Evolutionary conservation across 2,113 vertebrate species (phyloP).

Genomic region (Cricetomys ansorgei): DNA sequence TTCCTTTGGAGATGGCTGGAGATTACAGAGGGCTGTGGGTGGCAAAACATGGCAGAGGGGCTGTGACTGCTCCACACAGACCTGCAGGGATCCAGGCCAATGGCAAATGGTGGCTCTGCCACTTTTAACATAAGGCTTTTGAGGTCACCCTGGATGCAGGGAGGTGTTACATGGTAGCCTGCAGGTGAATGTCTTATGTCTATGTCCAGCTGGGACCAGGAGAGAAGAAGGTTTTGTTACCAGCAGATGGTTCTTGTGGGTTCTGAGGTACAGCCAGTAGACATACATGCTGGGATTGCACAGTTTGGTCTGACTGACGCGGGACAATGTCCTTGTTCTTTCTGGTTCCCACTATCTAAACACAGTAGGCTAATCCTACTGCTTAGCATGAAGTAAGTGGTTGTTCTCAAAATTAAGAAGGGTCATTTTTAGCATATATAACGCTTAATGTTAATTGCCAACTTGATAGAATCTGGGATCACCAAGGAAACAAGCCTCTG

Average conservation of each 20-base stretch:
- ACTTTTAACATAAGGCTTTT: background rate
- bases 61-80: background rate
- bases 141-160: rapidly evolving
- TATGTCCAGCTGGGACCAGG: background rate
- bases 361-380: rapidly evolving
- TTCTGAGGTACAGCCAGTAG: background rate
- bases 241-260: rapidly evolving
- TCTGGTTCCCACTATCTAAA: background rate
- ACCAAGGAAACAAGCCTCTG: too few species aligned
- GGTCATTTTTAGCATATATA: background rate
- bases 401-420: background rate
- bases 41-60: background rate
- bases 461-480: background rate
- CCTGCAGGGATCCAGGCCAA: background rate
- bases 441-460: background rate
- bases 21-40: background rate
- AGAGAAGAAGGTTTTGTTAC: background rate
- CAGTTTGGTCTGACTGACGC: background rate
- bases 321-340: background rate
- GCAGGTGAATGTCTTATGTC: too few species aligned
- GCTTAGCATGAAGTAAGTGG: rapidly evolving
- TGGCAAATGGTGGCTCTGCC: background rate
- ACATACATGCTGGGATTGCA: rapidly evolving
- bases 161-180: background rate
- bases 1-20: rapidly evolving